phyloP scores from a whole-genome alignment of 2,113 vertebrate genomes.

The Cyprinus carpio region DNA sequence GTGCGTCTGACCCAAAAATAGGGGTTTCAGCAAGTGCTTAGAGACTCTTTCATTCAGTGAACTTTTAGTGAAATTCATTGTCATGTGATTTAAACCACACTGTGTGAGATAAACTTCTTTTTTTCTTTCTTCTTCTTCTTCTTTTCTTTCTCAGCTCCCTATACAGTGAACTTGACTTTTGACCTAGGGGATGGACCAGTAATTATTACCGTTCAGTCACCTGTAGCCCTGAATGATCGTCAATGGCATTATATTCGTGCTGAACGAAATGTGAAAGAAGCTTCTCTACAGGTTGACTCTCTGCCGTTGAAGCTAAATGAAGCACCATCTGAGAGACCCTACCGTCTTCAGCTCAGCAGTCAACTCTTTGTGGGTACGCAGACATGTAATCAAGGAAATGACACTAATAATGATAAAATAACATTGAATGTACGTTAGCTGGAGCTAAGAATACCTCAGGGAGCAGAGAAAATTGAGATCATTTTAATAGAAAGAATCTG shows the following conservation, averaged over 20 bases:
- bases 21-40: background rate
- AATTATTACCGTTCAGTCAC: slow-evolving; percentile 71
- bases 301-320: slow-evolving; percentile 72
- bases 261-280: slow-evolving; percentile 82
- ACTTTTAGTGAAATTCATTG: background rate
- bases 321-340: slow-evolving; percentile 75
- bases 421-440: background rate
- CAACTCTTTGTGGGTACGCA: slow-evolving; percentile 85
- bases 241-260: slow-evolving; percentile 83
- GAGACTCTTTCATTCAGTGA: background rate
- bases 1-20: background rate
- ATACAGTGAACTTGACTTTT: slow-evolving; percentile 79
- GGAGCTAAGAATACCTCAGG: background rate
- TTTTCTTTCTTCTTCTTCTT: background rate
- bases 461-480: background rate
- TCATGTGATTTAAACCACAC: background rate
- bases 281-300: slow-evolving; percentile 79
- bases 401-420: background rate
- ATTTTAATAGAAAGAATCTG: background rate
- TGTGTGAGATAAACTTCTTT: background rate
- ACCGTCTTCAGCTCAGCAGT: slow-evolving; percentile 80
- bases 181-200: slow-evolving; percentile 81
- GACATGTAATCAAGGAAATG: background rate
- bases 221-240: slow-evolving; percentile 78
- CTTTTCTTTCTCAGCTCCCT: slow-evolving; percentile 72